phyloP scores from a whole-genome alignment of 2,113 vertebrate genomes.

The Etia nguti region DNA sequence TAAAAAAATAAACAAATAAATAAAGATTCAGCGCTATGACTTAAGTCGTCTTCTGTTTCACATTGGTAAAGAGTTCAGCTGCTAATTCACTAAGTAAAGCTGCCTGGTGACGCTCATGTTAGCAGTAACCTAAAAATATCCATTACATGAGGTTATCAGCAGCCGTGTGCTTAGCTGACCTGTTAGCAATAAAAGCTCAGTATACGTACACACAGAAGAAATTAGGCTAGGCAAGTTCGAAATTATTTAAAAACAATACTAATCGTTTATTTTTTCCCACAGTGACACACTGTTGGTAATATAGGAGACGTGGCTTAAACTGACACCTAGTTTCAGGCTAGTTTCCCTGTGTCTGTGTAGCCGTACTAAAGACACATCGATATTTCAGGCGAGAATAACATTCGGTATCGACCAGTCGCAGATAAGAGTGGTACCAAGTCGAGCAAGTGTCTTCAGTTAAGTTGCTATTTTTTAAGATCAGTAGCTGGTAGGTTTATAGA shows the following conservation, averaged over 20 bases:
- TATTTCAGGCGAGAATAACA: not conserved
- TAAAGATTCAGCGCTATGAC: not conserved
- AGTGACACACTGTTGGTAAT: not conserved
- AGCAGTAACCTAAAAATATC: slow-evolving; percentile 57
- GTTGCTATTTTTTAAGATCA: not conserved
- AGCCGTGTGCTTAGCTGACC: not conserved
- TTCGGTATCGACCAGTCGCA: not conserved
- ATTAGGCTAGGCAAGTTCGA: not conserved
- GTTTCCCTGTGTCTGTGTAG: not conserved
- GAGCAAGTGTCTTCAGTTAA: not conserved
- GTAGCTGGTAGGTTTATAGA: not conserved
- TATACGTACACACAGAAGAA: not conserved
- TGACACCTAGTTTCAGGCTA: not conserved
- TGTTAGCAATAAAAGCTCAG: not conserved
- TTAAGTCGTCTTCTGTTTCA: slow-evolving; percentile 25
- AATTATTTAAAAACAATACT: not conserved
- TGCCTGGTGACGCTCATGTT: not conserved
- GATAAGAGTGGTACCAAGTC: not conserved
- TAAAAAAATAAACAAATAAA: not conserved
- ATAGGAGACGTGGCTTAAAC: not conserved
- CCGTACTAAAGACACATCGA: not conserved
- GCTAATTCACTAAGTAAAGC: slow-evolving; percentile 27
- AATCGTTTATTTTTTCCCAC: not conserved
- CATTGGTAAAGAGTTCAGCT: slow-evolving; percentile 40
- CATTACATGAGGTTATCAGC: slow-evolving; percentile 14